A percentile compares a stretch with the other conserved stretches of the same genome.
Conservation (phyloP, 2,113 vertebrate species). For the Peucedramus taeniatus region DNA sequence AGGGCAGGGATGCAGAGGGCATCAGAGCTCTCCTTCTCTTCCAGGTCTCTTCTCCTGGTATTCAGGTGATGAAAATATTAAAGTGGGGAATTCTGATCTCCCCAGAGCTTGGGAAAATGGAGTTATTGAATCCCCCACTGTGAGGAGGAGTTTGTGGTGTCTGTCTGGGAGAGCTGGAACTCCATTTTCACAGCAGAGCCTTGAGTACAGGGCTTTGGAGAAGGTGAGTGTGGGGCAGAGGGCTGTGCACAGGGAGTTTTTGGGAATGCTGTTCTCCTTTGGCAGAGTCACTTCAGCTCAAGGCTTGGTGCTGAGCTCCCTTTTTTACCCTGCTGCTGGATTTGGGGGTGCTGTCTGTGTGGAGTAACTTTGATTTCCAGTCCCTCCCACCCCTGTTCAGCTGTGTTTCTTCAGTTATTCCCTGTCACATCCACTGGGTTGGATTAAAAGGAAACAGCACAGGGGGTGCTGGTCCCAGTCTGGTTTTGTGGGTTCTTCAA, state of each 20-base stretch:
- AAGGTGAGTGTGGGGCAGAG: neutral
- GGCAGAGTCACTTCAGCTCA: neutral
- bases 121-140: neutral
- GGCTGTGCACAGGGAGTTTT: neutral
- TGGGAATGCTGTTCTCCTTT: neutral
- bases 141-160: neutral
- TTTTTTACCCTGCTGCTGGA: neutral
- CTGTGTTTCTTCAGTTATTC: neutral
- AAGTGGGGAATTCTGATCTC: neutral
- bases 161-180: neutral
- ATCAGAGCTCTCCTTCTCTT: neutral
- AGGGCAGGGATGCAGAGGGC: neutral
- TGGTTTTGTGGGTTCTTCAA: neutral
- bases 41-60: neutral
- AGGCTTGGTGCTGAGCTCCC: neutral
- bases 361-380: neutral
- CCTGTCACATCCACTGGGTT: neutral
- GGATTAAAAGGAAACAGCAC: rapidly evolving
- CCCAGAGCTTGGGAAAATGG: neutral
- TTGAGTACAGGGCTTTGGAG: neutral
- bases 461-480: neutral
- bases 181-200: neutral
- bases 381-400: neutral
- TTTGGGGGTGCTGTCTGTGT: neutral
- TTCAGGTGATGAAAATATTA: neutral